Percentiles rank a stretch among this genome's conserved stretches.
These are phyloP conservation scores for Oreocharis arfaki DNA, from an alignment of 2,113 vertebrate species.

Conservation along the genomic window DNA sequence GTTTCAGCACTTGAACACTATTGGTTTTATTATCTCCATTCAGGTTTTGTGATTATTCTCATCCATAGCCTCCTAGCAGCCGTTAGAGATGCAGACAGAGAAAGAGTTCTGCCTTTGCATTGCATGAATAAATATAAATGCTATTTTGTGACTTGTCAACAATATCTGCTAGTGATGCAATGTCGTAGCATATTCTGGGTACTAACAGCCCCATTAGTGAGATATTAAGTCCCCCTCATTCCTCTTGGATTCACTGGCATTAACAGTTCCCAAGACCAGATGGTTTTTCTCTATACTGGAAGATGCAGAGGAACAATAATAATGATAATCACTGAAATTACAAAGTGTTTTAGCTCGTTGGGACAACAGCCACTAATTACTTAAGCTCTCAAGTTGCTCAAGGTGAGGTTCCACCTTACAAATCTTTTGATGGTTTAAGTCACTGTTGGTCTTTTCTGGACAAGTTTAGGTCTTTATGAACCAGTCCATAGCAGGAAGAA, in stretches of 20 bases:
- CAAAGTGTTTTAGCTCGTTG: conserved; percentile 26
- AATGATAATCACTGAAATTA: conserved; percentile 17
- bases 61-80: conserved; percentile 28
- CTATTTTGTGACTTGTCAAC: conserved; percentile 15
- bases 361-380: conserved; percentile 31
- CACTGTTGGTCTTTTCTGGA: background rate
- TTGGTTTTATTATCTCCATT: conserved; percentile 58
- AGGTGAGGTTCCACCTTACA: background rate
- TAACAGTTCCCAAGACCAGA: background rate
- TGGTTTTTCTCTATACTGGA: conserved; percentile 5
- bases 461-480: background rate
- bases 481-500: background rate
- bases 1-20: conserved; percentile 62
- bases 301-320: conserved; percentile 5
- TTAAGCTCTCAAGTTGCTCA: conserved; percentile 38
- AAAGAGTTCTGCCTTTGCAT: conserved; percentile 29
- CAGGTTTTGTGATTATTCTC: conserved; percentile 32
- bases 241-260: background rate
- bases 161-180: background rate
- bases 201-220: background rate
- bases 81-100: conserved; percentile 42
- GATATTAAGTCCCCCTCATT: background rate
- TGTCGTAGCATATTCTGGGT: background rate
- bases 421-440: background rate
- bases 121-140: conserved; percentile 44